phyloP scores from a whole-genome alignment of 2,888 invertebrate species.

The Clanis bilineata region DNA sequence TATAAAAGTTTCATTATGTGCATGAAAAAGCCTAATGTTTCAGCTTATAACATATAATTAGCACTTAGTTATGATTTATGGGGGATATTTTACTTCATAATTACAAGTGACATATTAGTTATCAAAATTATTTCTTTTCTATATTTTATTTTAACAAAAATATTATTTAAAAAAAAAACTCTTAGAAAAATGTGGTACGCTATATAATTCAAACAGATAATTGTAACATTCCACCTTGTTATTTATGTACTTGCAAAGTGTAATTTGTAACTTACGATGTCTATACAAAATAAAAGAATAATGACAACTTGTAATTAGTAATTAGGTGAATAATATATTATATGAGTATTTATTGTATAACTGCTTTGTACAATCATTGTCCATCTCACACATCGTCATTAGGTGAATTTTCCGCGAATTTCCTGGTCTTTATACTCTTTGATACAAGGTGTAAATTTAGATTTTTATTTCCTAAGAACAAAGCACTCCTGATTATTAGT shows the following conservation, averaged over 20 bases:
- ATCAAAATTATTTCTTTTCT: not conserved
- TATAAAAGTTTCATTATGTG: not conserved
- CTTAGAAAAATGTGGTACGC: too few species aligned
- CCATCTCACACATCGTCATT: constrained; percentile 42
- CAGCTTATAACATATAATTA: constrained; percentile 8
- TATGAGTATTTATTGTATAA: constrained; percentile 34
- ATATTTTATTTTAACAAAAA: not conserved
- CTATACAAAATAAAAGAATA: not conserved
- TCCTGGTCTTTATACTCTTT: constrained; percentile 52
- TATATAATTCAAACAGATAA: too few species aligned
- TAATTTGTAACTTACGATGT: not conserved
- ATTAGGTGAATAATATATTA: constrained; percentile 37
- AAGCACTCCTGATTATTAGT: not conserved
- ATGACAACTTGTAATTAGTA: constrained; percentile 25
- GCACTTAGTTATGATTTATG: not conserved
- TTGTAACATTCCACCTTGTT: too few species aligned
- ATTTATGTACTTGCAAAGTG: too few species aligned
- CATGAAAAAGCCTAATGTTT: not conserved
- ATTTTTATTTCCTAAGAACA: not conserved
- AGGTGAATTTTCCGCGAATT: constrained; percentile 63
- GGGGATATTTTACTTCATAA: constrained; percentile 5
- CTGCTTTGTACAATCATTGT: constrained; percentile 71
- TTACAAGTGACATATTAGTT: not conserved
- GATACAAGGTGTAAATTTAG: constrained; percentile 4
- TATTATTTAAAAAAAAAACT: too few species aligned